Base-by-base conservation (phyloP, 2,797 vertebrate species). In the Gymnothorax javanicus region DNA sequence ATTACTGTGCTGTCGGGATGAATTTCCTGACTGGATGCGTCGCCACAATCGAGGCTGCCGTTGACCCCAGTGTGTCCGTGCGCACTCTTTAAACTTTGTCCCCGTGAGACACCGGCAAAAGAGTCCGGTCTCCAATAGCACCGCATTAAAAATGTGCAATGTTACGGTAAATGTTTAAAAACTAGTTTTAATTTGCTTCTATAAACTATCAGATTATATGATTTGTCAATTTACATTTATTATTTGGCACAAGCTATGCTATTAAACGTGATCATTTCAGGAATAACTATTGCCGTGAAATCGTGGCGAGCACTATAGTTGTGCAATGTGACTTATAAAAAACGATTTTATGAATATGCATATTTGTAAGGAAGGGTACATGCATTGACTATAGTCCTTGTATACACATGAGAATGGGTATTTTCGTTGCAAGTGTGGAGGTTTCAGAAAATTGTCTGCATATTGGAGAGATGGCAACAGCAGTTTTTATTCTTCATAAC, bases 1-100 rank as follows among this genome's bases (percentile, higher is more conserved):
- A 96, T 95, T 93, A 93, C 91, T 89, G 84, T 93, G 95, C 96
- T 96, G 97, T 97, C 97, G 94, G 92, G 95, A 96, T 96, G 94
- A 91, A 97, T 97, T 97, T 96, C 94, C 94, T 97, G 96, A 97
- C 95, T 96, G 96, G 95, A 92, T 97, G 96, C 94, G 92, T 95
- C 94, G 91, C 94, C 91, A 97, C 96, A 96, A 96, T 97, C 94
- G 88, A 90, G 89, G 90, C 92, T 93, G 91, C 92, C 94, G 90
- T 92, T 96, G 95, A 96, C 95, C 96, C 95, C 93, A 95, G 93
- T 87, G 62, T 93, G 94, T 94, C 94, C 94, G 93, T 90, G 88
- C 90, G 90, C 93, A 89, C 86, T 84, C 79, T 89, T 88, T 86
- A 89, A 91, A 93, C 92, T 93, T 92, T 95, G 95, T 95, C 93